A percentile compares a stretch with the other conserved stretches of the same genome.
These are phyloP conservation scores for Polyodon spathula DNA, from an alignment of 2,113 vertebrate genomes.

Conservation along the genomic window DNA sequence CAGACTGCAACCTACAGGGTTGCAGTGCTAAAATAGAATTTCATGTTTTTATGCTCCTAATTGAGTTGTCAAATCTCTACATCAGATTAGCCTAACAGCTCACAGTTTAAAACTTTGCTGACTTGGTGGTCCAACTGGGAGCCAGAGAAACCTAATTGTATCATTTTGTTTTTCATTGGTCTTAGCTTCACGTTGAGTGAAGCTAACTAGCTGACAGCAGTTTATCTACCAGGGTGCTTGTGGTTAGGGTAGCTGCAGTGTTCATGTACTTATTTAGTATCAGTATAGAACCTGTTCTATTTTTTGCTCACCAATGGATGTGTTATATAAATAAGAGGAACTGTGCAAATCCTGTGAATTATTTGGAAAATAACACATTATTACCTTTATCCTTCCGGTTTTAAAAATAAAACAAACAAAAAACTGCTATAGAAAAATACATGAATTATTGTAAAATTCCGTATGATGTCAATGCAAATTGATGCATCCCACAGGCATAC, in stretches of 20 bases:
- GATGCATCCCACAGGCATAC: constrained; percentile 60
- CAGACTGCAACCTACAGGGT: too few species aligned
- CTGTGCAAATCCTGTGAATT: constrained; percentile 19
- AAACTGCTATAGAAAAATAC: constrained; percentile 11
- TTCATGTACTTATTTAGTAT: too few species aligned
- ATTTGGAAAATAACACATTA: constrained; percentile 30
- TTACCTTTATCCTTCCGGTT: constrained; percentile 32
- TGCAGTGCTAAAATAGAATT: too few species aligned
- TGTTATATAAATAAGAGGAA: constrained; percentile 20
- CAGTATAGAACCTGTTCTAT: too few species aligned
- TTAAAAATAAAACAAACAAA: constrained; percentile 33
- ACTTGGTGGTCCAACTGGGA: constrained; percentile 1
- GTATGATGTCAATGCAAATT: constrained; percentile 60
- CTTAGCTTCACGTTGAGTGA: too few species aligned
- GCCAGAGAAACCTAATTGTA: not conserved
- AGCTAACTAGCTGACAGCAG: too few species aligned
- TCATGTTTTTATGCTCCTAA: constrained; percentile 26
- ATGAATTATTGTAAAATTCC: constrained; percentile 45
- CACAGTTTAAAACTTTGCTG: constrained; percentile 1
- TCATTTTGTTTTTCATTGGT: too few species aligned
- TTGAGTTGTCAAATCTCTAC: constrained; percentile 13
- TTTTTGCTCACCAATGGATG: too few species aligned
- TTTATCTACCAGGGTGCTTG: too few species aligned
- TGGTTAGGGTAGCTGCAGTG: too few species aligned
- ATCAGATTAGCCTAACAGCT: constrained; percentile 1